Conservation (phyloP, 1,140 invertebrate genomes). For the Pogonomyrmex barbatus region DNA sequence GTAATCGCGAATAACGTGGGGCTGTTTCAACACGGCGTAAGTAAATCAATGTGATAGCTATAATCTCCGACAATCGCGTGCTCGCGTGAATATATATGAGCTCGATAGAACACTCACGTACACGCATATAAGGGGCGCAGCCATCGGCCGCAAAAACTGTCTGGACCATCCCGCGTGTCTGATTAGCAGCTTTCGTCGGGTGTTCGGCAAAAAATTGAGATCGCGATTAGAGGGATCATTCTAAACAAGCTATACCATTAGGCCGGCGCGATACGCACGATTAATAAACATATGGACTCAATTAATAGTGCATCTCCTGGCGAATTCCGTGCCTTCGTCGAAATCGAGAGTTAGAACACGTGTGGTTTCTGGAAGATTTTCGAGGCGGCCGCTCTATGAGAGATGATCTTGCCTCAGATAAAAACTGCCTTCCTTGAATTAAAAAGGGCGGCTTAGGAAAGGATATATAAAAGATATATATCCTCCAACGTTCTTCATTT, state of each 20-base stretch:
- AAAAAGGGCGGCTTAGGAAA: neutral
- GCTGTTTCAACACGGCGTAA: constrained; percentile 14
- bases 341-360: constrained; percentile 56
- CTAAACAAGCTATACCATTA: constrained; percentile 60
- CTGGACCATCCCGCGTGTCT: constrained; percentile 36
- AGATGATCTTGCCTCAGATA: constrained; percentile 2
- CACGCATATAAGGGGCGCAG: too few species aligned
- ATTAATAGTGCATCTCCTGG: constrained; percentile 65
- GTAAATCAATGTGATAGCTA: constrained; percentile 53
- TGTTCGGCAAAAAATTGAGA: constrained; percentile 43
- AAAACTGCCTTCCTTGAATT: constrained; percentile 32
- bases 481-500: neutral
- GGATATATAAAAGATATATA: constrained; percentile 8
- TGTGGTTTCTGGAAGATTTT: constrained; percentile 61
- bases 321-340: constrained; percentile 54
- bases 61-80: constrained; percentile 44
- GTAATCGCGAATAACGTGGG: constrained; percentile 38
- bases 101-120: neutral
- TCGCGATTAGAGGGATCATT: constrained; percentile 32
- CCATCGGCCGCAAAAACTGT: neutral
- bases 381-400: constrained; percentile 44
- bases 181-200: constrained; percentile 40
- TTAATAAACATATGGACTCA: constrained; percentile 69
- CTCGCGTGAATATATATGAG: neutral
- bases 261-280: constrained; percentile 47